A percentile compares a stretch with the other conserved stretches of the same genome.
phyloP scores from a whole-genome alignment of 2,888 invertebrate species.

The Leuctra nigra region DNA sequence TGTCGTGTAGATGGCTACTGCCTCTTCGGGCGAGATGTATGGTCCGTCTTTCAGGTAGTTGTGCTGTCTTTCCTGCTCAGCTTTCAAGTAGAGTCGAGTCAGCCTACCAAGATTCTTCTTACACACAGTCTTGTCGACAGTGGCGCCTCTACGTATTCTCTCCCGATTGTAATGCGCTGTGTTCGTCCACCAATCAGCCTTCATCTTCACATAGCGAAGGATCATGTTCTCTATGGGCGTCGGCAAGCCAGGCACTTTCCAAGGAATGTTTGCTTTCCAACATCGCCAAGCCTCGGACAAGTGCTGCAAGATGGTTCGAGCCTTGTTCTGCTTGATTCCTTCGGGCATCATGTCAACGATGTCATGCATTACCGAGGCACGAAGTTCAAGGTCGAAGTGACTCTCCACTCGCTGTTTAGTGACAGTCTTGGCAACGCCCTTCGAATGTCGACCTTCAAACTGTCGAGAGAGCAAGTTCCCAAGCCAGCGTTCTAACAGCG shows the following conservation, averaged over 20 bases:
- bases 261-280: conserved; percentile 99
- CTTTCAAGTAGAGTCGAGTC: conserved; percentile 90
- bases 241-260: conserved; percentile 99
- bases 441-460: conserved; percentile 98
- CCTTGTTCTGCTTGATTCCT: conserved; percentile 99
- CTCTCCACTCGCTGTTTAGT: conserved; percentile 99
- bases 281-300: conserved; percentile 99
- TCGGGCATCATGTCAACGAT: conserved; percentile 99
- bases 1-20: conserved; percentile 98
- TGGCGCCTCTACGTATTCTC: conserved; percentile 97
- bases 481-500: conserved; percentile 96
- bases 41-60: conserved; percentile 99
- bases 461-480: conserved; percentile 97
- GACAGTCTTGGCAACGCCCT: conserved; percentile 99
- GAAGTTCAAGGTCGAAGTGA: conserved; percentile 96
- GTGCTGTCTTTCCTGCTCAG: conserved; percentile 98
- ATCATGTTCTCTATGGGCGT: conserved; percentile 99
- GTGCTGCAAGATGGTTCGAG: conserved; percentile 97
- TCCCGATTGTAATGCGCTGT: conserved; percentile 99
- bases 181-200: conserved; percentile 99
- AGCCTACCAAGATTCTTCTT: conserved; percentile 99
- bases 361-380: conserved; percentile 90
- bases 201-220: conserved; percentile 98
- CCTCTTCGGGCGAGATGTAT: conserved; percentile 98
- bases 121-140: conserved; percentile 99